phyloP scores from a whole-genome alignment of 2,797 vertebrate genomes.

The Poecile montanus region DNA sequence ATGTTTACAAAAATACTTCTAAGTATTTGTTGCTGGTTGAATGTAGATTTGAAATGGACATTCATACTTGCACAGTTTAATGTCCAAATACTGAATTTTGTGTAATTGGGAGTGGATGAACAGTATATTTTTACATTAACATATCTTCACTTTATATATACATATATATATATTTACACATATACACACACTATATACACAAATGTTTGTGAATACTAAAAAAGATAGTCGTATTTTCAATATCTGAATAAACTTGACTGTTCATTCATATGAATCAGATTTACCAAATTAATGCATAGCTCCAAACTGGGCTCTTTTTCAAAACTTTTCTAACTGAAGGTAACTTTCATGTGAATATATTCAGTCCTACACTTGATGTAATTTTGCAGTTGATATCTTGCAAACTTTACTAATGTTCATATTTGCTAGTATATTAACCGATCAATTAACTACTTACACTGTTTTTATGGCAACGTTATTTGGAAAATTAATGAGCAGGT shows the following conservation, averaged over 20 bases:
- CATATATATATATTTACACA: conserved; percentile 73
- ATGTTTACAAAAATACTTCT: conserved; percentile 79
- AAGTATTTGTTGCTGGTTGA: conserved; percentile 78
- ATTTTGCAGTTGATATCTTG: conserved; percentile 73
- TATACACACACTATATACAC: conserved; percentile 49
- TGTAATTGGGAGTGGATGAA: conserved; percentile 70
- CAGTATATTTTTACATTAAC: conserved; percentile 78
- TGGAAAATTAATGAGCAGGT: conserved; percentile 53
- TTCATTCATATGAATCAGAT: conserved; percentile 70
- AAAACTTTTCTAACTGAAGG: conserved; percentile 76
- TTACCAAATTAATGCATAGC: conserved; percentile 72
- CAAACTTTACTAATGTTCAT: conserved; percentile 73
- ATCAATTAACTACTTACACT: conserved; percentile 59
- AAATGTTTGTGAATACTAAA: conserved; percentile 77
- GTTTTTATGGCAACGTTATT: conserved; percentile 70
- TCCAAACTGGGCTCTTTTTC: conserved; percentile 74
- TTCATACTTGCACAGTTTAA: conserved; percentile 64
- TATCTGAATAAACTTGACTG: conserved; percentile 72
- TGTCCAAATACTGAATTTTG: conserved; percentile 67
- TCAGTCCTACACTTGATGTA: conserved; percentile 60
- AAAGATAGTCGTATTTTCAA: conserved; percentile 76
- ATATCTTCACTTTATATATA: conserved; percentile 76
- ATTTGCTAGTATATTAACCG: conserved; percentile 72
- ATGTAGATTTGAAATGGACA: conserved; percentile 77
- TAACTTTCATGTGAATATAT: conserved; percentile 64